These are phyloP conservation scores for Nerophis lumbriciformis DNA, from an alignment of 2,113 vertebrate genomes.

Conservation along the genomic window DNA sequence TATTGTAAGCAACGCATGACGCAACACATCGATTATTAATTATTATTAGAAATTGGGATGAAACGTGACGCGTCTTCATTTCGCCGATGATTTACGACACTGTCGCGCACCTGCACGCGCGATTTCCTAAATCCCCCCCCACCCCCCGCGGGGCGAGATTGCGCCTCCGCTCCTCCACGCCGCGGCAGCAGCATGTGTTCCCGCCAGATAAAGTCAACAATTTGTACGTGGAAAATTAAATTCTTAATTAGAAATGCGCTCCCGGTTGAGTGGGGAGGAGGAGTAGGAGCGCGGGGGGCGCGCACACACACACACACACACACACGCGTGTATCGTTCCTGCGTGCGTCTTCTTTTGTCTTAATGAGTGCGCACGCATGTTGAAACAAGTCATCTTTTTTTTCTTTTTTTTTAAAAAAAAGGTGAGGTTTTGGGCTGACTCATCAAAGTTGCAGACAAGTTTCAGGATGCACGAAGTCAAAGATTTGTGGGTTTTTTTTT, in stretches of 20 bases:
- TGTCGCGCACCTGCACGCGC: conserved; percentile 16
- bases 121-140: conserved; percentile 23
- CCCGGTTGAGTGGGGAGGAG: not conserved
- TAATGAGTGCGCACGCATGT: conserved; percentile 5
- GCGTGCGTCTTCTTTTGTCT: conserved; percentile 2
- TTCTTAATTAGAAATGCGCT: conserved; percentile 93
- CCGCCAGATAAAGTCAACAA: conserved; percentile 99
- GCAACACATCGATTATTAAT: not conserved
- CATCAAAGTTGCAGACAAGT: not conserved
- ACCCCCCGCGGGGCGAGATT: conserved; percentile 81
- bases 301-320: not conserved
- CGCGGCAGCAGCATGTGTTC: conserved; percentile 86
- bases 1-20: conserved; percentile 24
- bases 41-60: conserved; percentile 63
- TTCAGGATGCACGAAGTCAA: not conserved
- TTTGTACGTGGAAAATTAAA: conserved; percentile 95
- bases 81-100: conserved; percentile 66
- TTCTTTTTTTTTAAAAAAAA: not conserved
- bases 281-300: too few species aligned
- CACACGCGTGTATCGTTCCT: not conserved
- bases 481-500: not conserved
- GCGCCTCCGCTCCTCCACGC: conserved; percentile 87
- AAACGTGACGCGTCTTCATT: conserved; percentile 95
- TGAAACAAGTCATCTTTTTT: not conserved
- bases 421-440: not conserved